phyloP scores from a whole-genome alignment of 2,797 vertebrate genomes.

The Neoniphon sammara region DNA sequence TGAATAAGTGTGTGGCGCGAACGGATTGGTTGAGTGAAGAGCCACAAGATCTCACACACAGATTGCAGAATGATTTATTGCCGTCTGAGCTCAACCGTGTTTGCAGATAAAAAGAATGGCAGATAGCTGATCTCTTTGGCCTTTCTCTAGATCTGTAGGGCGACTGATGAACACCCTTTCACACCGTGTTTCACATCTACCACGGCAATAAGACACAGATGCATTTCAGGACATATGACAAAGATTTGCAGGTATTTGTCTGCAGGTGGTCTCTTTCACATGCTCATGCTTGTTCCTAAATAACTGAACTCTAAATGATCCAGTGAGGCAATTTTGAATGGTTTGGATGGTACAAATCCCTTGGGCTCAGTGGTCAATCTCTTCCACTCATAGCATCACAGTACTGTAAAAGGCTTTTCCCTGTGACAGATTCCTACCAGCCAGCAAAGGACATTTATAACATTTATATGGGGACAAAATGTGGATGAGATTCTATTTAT shows the following conservation, averaged over 20 bases:
- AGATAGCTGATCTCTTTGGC: neutral
- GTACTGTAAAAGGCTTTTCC: slow-evolving; percentile 66
- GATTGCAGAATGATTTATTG: slow-evolving; percentile 19
- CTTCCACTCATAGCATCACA: slow-evolving; percentile 48
- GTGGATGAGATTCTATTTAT: slow-evolving; percentile 71
- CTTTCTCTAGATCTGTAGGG: neutral
- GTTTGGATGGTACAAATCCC: slow-evolving; percentile 62
- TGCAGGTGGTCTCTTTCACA: slow-evolving; percentile 67
- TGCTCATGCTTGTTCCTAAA: slow-evolving; percentile 48
- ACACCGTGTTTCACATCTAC: neutral
- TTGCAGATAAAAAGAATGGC: slow-evolving; percentile 14
- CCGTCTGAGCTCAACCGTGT: neutral
- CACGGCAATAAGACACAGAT: neutral
- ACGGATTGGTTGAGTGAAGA: slow-evolving; percentile 40
- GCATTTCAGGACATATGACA: slow-evolving; percentile 7
- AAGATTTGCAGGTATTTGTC: slow-evolving; percentile 26
- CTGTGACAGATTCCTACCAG: slow-evolving; percentile 52
- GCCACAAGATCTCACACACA: slow-evolving; percentile 6
- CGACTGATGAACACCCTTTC: neutral
- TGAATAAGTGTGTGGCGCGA: slow-evolving; percentile 16
- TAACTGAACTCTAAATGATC: slow-evolving; percentile 56
- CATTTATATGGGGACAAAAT: slow-evolving; percentile 12
- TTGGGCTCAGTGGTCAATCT: slow-evolving; percentile 49
- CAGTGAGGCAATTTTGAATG: slow-evolving; percentile 43
- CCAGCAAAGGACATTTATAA: slow-evolving; percentile 44